These are phyloP conservation scores for Xenopus petersii DNA, from an alignment of 2,797 vertebrate species.

Conservation along the genomic window DNA sequence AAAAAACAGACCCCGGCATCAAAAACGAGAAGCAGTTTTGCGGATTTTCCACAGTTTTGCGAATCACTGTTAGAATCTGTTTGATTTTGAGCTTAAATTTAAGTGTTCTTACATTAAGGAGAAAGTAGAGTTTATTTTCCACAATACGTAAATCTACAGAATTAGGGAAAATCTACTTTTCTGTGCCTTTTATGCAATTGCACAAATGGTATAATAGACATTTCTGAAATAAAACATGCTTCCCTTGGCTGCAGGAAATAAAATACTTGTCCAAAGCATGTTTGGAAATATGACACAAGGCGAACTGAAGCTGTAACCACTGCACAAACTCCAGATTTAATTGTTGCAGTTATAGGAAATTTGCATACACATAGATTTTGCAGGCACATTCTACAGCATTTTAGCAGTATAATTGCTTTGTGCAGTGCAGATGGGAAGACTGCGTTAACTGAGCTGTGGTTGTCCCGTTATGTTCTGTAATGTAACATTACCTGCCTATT, in stretches of 20 bases:
- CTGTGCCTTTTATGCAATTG: constrained; percentile 43
- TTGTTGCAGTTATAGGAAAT: constrained; percentile 18
- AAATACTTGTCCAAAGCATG: constrained; percentile 7
- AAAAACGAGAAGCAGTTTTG: too few relatives aligned
- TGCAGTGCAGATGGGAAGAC: constrained; percentile 19
- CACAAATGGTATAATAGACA: constrained; percentile 52
- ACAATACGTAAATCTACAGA: constrained; percentile 37
- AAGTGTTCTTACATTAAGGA: too few relatives aligned
- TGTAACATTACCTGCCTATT: constrained; percentile 28
- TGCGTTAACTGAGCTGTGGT: constrained; percentile 20
- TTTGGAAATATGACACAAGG: constrained; percentile 23
- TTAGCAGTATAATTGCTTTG: constrained; percentile 17
- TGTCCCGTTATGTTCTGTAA: constrained; percentile 26
- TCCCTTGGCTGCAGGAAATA: constrained; percentile 11
- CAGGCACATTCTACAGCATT: background rate
- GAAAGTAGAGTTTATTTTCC: background rate
- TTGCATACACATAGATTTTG: constrained; percentile 20
- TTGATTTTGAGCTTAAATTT: too few relatives aligned
- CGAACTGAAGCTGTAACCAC: constrained; percentile 8
- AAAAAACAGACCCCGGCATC: too few relatives aligned
- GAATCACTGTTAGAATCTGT: too few relatives aligned
- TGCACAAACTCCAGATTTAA: constrained; percentile 18
- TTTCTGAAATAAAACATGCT: constrained; percentile 44
- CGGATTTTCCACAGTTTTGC: too few relatives aligned
- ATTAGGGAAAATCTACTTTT: constrained; percentile 49